Conservation (phyloP, 2,888 invertebrate genomes). For the Trachelus tabidus region DNA sequence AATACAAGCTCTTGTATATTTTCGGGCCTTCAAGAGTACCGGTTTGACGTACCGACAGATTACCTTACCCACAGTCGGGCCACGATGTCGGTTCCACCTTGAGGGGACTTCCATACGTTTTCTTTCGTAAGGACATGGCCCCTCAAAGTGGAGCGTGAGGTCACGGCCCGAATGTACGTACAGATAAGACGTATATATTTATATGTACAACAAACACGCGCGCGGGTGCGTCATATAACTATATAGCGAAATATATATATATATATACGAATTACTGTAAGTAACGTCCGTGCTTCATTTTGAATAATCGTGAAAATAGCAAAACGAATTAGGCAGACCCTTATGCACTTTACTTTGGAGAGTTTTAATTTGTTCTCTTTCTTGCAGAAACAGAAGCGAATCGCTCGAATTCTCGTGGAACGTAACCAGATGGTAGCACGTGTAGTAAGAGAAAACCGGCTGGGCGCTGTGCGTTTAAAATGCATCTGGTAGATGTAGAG, state of each 20-base stretch:
- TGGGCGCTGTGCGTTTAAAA: neutral
- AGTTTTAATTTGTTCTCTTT: neutral
- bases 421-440: neutral
- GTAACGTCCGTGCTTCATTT: neutral
- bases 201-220: no score
- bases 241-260: no score
- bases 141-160: no score
- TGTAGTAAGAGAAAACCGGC: neutral
- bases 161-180: neutral
- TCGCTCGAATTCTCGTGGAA: neutral
- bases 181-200: neutral
- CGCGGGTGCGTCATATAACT: no score
- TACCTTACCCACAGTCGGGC: neutral
- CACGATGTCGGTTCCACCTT: no score
- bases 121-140: no score
- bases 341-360: neutral
- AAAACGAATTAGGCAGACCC: neutral
- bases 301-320: neutral
- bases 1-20: conserved; percentile 1
- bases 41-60: neutral
- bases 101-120: no score
- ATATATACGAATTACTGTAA: neutral
- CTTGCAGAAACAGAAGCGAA: neutral
- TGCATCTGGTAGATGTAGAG: neutral
- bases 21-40: neutral